Conservation (phyloP, 2,797 vertebrate species). For the Melopsittacus undulatus region DNA sequence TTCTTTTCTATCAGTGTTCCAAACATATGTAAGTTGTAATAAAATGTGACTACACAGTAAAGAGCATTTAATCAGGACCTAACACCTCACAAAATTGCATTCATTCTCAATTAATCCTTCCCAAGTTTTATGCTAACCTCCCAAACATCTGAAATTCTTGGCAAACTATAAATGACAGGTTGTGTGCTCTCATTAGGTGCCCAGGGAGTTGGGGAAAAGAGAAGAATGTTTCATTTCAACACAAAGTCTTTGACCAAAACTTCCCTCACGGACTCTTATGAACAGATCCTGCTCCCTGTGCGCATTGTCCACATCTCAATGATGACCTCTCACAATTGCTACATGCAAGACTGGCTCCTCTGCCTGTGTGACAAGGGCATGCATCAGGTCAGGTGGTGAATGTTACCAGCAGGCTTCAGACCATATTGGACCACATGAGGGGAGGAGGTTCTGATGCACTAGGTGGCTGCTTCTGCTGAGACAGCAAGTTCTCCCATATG, state of each 20-base stretch:
- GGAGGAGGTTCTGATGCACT: neutral
- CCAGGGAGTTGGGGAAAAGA: neutral
- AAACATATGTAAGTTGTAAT: slow-evolving; percentile 82
- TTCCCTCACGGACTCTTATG: neutral
- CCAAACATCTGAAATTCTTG: neutral
- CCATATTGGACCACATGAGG: fast-evolving
- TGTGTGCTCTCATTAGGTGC: neutral
- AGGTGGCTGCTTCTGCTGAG: neutral
- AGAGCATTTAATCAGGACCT: slow-evolving; percentile 41
- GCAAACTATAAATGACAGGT: neutral
- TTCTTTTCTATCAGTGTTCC: slow-evolving; percentile 79
- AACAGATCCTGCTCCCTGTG: neutral
- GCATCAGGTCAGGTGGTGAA: neutral
- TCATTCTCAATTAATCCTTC: slow-evolving; percentile 5
- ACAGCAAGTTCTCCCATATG: neutral
- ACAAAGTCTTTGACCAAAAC: neutral
- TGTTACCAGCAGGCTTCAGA: neutral
- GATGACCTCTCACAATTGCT: neutral
- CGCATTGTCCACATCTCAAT: fast-evolving
- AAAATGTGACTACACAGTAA: slow-evolving; percentile 77
- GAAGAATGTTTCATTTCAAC: neutral
- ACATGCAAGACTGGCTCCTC: neutral
- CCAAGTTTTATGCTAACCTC: neutral
- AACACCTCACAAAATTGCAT: neutral
- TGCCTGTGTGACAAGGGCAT: fast-evolving